Conservation (phyloP, 2,888 invertebrate species). For the Aporophyla nigra region DNA sequence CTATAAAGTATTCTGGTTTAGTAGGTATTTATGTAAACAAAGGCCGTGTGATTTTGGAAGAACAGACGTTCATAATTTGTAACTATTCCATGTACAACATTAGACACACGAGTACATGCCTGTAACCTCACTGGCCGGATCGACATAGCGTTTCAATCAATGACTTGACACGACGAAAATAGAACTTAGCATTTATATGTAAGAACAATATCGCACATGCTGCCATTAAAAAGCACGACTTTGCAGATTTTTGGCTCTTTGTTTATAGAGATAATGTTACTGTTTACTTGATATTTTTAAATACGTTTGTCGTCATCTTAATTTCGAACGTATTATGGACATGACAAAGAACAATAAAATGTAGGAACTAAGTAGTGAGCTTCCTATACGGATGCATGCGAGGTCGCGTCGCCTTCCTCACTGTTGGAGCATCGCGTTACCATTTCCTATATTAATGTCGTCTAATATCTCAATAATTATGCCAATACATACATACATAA, state of each 20-base stretch:
- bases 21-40: conserved; percentile 40
- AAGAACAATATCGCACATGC: conserved; percentile 22
- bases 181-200: conserved; percentile 30
- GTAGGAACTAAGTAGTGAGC: conserved; percentile 75
- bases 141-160: conserved; percentile 34
- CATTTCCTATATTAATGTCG: conserved; percentile 66
- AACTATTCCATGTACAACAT: conserved; percentile 26
- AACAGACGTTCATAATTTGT: conserved; percentile 17
- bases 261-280: conserved; percentile 23
- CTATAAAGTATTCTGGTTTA: conserved; percentile 13
- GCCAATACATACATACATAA: too few species aligned
- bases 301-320: conserved; percentile 54
- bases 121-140: conserved; percentile 17
- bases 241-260: conserved; percentile 25
- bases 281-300: conserved; percentile 46
- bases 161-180: conserved; percentile 40
- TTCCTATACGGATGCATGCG: conserved; percentile 79
- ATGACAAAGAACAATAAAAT: conserved; percentile 71
- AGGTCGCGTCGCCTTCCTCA: conserved; percentile 79
- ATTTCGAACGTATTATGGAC: conserved; percentile 48
- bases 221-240: conserved; percentile 25
- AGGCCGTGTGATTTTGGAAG: conserved; percentile 26
- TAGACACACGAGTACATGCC: not conserved
- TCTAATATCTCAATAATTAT: conserved; percentile 40
- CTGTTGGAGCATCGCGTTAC: conserved; percentile 68